These are phyloP conservation scores for Clunio marinus DNA, from an alignment of 2,888 invertebrate species.

Conservation along the genomic window DNA sequence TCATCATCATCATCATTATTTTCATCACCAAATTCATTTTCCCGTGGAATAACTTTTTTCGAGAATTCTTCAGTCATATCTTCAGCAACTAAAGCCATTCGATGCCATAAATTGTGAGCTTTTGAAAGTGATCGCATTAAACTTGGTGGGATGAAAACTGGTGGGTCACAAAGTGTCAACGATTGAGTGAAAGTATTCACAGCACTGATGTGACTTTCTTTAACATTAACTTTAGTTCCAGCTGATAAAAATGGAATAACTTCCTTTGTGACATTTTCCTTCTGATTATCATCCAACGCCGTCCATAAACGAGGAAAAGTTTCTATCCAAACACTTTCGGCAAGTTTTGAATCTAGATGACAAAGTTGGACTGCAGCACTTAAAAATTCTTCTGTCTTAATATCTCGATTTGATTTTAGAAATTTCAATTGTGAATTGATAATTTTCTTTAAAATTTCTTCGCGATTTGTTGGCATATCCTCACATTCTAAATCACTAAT, in stretches of 20 bases:
- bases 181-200: conserved; percentile 92
- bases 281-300: conserved; percentile 79
- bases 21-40: conserved; percentile 39
- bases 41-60: conserved; percentile 44
- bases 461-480: conserved; percentile 45
- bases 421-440: conserved; percentile 69
- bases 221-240: conserved; percentile 88
- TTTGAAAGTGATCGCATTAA: conserved; percentile 87
- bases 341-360: conserved; percentile 85
- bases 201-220: conserved; percentile 87
- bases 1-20: conserved; percentile 41
- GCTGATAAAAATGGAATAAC: conserved; percentile 88
- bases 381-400: conserved; percentile 76
- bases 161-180: conserved; percentile 77
- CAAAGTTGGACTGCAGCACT: conserved; percentile 82
- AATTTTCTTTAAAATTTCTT: conserved; percentile 46
- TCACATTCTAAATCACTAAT: conserved; percentile 48
- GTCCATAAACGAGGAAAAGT: conserved; percentile 85
- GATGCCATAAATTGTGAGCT: conserved; percentile 94
- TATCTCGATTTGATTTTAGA: conserved; percentile 70
- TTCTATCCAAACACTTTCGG: conserved; percentile 84
- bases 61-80: conserved; percentile 72
- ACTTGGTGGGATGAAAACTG: conserved; percentile 76
- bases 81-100: conserved; percentile 83
- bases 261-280: conserved; percentile 75